These are phyloP conservation scores for Anarhynchus alexandrinus DNA, from an alignment of 2,113 vertebrate genomes.

Conservation along the genomic window DNA sequence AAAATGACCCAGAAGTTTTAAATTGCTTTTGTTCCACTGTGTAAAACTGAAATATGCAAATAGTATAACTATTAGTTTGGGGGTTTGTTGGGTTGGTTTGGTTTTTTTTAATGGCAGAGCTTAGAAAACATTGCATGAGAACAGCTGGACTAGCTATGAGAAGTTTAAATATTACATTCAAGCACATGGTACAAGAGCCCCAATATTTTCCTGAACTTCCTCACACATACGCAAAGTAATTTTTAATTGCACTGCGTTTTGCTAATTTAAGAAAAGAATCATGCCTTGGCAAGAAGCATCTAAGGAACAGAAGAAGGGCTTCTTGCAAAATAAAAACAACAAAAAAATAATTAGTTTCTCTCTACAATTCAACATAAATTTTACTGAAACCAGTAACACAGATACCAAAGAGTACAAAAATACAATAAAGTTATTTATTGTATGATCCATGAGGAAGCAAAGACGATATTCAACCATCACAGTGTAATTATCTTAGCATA, in stretches of 20 bases:
- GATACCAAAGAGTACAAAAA: neutral
- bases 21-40: neutral
- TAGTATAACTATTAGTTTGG: neutral
- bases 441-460: neutral
- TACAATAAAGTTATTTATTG: neutral
- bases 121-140: neutral
- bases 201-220: slow-evolving; percentile 30
- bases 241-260: neutral
- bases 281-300: neutral
- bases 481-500: neutral
- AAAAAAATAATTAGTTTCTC: neutral
- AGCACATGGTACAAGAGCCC: neutral
- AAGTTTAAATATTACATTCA: neutral
- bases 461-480: neutral
- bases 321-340: neutral
- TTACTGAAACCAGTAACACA: neutral
- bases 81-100: neutral
- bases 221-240: neutral
- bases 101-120: neutral
- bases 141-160: neutral
- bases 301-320: neutral
- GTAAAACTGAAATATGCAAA: neutral
- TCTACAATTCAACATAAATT: neutral
- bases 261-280: slow-evolving; percentile 20
- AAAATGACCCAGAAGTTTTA: neutral